phyloP scores from a whole-genome alignment of 2,113 vertebrate genomes.

The Pseudorhombus dupliciocellatus region DNA sequence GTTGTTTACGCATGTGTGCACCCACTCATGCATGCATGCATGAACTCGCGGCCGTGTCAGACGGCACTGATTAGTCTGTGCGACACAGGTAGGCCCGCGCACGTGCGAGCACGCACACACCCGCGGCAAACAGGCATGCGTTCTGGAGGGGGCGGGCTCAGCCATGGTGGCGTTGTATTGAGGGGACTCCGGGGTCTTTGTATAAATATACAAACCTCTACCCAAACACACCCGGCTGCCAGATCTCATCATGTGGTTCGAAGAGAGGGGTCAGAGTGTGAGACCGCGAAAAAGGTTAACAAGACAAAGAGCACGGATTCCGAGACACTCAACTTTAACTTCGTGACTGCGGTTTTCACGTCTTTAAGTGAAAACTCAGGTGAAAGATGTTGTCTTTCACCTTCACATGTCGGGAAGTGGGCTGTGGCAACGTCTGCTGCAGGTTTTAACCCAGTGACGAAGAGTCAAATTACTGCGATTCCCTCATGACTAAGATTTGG shows the following conservation, averaged over 20 bases:
- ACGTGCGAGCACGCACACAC: neutral
- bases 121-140: conserved; percentile 37
- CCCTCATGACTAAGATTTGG: neutral
- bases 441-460: neutral
- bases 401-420: neutral
- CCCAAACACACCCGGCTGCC: conserved; percentile 69
- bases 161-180: conserved; percentile 62
- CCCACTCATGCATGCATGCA: conserved; percentile 2
- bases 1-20: conserved; percentile 18
- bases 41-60: conserved; percentile 14
- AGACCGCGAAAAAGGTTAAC: conserved; percentile 57
- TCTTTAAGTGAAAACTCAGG: conserved; percentile 14
- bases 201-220: conserved; percentile 74
- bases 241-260: conserved; percentile 71
- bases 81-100: conserved; percentile 30
- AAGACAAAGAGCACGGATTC: conserved; percentile 48
- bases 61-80: conserved; percentile 26
- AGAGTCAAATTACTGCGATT: neutral
- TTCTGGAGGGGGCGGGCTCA: conserved; percentile 42
- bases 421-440: neutral
- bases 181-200: conserved; percentile 68
- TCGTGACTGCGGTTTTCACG: neutral
- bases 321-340: conserved; percentile 20
- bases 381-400: conserved; percentile 23
- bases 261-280: conserved; percentile 65